phyloP scores from a whole-genome alignment of 1,140 invertebrate genomes.

The Megalopta genalis region DNA sequence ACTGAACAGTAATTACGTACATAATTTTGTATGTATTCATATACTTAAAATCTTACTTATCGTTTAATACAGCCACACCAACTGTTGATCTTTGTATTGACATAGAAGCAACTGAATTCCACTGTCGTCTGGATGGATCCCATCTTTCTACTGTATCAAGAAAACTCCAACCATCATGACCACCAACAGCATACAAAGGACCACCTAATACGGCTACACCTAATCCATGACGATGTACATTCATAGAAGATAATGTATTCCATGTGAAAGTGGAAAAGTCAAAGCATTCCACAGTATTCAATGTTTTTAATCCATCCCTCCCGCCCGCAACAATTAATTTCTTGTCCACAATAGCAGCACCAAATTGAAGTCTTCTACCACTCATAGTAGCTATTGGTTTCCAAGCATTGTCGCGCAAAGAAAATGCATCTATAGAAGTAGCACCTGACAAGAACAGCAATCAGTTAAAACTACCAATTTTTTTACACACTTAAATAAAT shows the following conservation, averaged over 20 bases:
- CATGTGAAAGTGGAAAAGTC: conserved; percentile 89
- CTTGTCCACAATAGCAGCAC: conserved; percentile 91
- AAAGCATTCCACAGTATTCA: conserved; percentile 93
- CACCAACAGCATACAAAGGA: conserved; percentile 95
- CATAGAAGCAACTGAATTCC: conserved; percentile 94
- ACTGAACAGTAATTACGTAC: not conserved
- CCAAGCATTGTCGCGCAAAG: conserved; percentile 92
- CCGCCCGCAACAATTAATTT: conserved; percentile 93
- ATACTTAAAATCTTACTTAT: conserved; percentile 80
- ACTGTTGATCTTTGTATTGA: conserved; percentile 91
- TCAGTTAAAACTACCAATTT: conserved; percentile 3
- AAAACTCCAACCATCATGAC: conserved; percentile 97
- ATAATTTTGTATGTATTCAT: not conserved
- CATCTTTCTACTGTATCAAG: conserved; percentile 95
- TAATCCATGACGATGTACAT: conserved; percentile 93
- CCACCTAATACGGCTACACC: conserved; percentile 92
- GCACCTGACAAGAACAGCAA: conserved; percentile 81
- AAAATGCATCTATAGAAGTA: conserved; percentile 94
- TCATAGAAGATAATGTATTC: conserved; percentile 92
- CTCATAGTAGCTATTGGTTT: conserved; percentile 89
- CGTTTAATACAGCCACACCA: conserved; percentile 92
- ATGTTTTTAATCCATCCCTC: conserved; percentile 95
- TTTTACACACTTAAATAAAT: not conserved
- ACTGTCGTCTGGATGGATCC: conserved; percentile 91
- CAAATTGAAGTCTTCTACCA: conserved; percentile 91